Evolutionary conservation across 1,140 invertebrate species (phyloP).

Genomic region (Plutomurus gul): DNA sequence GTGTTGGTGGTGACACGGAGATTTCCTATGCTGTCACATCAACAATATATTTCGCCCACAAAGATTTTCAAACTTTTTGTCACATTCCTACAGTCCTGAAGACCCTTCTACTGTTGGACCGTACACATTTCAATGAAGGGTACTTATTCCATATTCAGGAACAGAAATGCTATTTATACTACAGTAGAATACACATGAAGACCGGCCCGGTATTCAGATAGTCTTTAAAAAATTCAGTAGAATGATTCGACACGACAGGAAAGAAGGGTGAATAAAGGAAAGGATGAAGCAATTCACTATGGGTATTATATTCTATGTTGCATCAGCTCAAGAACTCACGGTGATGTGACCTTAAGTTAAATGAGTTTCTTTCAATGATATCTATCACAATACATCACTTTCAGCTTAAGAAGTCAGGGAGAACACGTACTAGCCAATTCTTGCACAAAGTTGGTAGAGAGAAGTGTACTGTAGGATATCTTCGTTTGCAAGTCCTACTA

Average conservation of each 20-base stretch:
- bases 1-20: background rate
- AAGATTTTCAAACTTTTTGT: no score
- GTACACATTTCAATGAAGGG: no score
- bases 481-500: no score
- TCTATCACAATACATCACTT: background rate
- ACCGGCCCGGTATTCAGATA: no score
- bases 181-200: no score
- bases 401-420: slow-evolving; percentile 7
- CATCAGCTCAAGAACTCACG: slow-evolving; percentile 8
- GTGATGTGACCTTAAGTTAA: slow-evolving; percentile 10
- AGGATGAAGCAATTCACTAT: slow-evolving; percentile 29
- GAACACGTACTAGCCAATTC: background rate
- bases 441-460: background rate
- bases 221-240: no score
- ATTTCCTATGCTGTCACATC: background rate
- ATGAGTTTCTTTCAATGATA: slow-evolving; percentile 13
- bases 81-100: no score
- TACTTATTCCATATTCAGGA: no score
- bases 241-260: no score
- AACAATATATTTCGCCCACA: background rate
- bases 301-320: slow-evolving; percentile 3
- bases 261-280: slow-evolving; percentile 3
- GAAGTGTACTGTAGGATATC: no score
- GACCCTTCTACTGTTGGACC: no score
- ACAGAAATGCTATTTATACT: no score